Evolutionary conservation across 2,797 vertebrate genomes (phyloP), one percentile per base, ranked within the genome.

Genomic region (Pteronotus mesoamericanus): DNA sequence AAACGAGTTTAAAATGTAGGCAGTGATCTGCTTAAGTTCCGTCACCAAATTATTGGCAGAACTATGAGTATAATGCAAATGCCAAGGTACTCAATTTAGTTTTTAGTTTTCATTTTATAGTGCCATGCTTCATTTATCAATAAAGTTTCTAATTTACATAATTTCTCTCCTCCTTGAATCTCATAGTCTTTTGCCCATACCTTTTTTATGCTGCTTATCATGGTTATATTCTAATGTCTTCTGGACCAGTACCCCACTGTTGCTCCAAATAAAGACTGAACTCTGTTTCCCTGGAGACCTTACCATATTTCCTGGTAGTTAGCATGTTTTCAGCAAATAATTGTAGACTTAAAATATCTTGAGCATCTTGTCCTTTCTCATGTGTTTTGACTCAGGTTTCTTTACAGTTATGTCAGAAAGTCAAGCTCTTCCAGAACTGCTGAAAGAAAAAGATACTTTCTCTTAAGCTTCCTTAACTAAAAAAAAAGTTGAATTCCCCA

Each of bases 401-500:
- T 97, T 89, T 96, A 72, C 89, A 96, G 34, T 95, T 93, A 80
- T 51, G 95, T 96, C 86, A 95, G 86, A 90, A 89, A 96, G 86
- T 95, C 75, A 92, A 94, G 42, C 34, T 34, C 93, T 97, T 97
- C 53, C 77, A 78, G 53, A 94, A 96, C 59, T 97, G 94, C 95
- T 69, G 77, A 97, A 98, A 97, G 75, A 94, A 89, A 97, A 97
- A 96, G 95, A 34, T 91, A 93, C 86, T 94, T 97, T 97, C 95
- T 98, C 95, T 97, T 98, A 97, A 96, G 95, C 97, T 89, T 92
- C 78, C 69, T 96, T 78, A 53, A 85, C 80, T 66, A 92, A 86
- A 64, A 64, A 94, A 96, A 93, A 97, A 97, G 95, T 96, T 96
- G 97, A 94, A 97, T 98, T 97, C 89, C 95, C 95, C 84, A 96